A percentile compares a stretch with the other conserved stretches of the same genome.
Evolutionary conservation across 2,888 invertebrate species (phyloP).

Genomic region (Meghimatium bilineatum): DNA sequence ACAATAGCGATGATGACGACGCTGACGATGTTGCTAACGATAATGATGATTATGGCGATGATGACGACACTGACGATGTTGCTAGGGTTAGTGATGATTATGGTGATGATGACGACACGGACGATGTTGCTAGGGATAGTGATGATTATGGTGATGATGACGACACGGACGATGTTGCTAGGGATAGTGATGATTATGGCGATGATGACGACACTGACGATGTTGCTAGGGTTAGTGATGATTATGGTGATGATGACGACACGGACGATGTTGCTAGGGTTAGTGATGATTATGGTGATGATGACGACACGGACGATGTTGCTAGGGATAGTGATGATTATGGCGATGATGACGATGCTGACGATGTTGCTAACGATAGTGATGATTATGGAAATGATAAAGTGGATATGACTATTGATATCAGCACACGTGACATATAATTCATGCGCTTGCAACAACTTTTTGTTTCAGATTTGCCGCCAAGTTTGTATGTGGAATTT

Average conservation of each 20-base stretch:
- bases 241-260: not conserved
- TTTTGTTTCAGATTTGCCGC: conserved; percentile 84
- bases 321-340: not conserved
- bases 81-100: not conserved
- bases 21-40: not conserved
- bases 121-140: not conserved
- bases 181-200: not conserved
- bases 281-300: not conserved
- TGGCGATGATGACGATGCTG: not conserved
- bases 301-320: not conserved
- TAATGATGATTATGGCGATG: not conserved
- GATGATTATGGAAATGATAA: not conserved
- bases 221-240: not conserved
- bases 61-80: not conserved
- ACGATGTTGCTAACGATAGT: not conserved
- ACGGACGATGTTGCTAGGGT: not conserved
- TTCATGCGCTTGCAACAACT: too few species aligned
- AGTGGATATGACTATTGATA: too few species aligned
- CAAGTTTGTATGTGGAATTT: conserved; percentile 89
- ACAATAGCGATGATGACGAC: not conserved
- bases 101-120: not conserved
- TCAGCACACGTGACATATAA: not conserved
- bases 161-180: not conserved
- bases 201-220: not conserved
- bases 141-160: not conserved